Conservation (phyloP, 2,888 invertebrate genomes). For the Megastigmus dorsalis region DNA sequence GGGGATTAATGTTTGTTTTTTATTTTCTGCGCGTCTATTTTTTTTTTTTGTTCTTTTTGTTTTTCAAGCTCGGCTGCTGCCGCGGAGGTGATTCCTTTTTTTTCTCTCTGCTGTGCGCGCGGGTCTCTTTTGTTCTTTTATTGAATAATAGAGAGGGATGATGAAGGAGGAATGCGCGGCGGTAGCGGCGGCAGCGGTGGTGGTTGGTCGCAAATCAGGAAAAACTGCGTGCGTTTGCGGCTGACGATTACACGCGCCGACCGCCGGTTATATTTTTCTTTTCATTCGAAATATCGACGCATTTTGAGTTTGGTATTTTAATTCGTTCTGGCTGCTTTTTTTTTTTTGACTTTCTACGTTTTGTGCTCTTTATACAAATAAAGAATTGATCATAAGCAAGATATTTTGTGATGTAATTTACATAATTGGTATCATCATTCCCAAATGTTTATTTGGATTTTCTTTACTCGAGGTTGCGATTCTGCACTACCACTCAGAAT, state of each 20-base stretch:
- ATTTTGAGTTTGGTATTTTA: no score
- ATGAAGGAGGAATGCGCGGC: background rate
- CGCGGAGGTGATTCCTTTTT: background rate
- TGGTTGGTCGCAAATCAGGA: no score
- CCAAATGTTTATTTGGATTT: no score
- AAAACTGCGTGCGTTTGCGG: background rate
- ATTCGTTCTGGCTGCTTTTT: background rate
- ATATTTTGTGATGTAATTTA: no score
- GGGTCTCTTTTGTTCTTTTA: background rate
- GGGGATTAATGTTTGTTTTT: constrained; percentile 39
- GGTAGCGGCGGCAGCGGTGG: no score
- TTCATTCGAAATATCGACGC: background rate
- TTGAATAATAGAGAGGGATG: constrained; percentile 28
- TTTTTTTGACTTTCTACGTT: no score
- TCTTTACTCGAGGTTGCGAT: no score
- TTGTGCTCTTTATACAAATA: no score
- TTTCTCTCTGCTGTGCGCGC: background rate
- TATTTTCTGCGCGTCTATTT: background rate
- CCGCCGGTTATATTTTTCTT: background rate
- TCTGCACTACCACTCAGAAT: no score
- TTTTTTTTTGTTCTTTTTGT: background rate
- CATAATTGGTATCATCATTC: no score
- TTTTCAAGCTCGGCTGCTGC: no score
- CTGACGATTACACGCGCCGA: background rate
- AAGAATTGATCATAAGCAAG: no score